phyloP scores from a whole-genome alignment of 2,888 invertebrate species.

The Nipponacmea schrenckii region DNA sequence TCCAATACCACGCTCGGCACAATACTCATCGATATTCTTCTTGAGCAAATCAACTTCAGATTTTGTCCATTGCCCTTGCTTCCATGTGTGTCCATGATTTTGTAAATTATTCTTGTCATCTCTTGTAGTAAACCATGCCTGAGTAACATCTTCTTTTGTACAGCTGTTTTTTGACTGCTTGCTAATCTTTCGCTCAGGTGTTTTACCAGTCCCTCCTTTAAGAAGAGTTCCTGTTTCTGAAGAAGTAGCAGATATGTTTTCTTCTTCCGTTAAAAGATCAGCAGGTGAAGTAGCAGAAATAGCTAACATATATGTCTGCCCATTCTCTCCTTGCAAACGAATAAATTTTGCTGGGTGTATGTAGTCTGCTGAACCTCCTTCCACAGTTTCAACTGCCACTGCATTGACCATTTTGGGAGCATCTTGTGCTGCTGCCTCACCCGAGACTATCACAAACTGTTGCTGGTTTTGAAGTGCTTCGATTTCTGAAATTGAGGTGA shows the following conservation, averaged over 20 bases:
- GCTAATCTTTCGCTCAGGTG: slow-evolving; percentile 10
- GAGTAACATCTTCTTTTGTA: slow-evolving; percentile 58
- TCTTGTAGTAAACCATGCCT: slow-evolving; percentile 69
- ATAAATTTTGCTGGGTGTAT: slow-evolving; percentile 52
- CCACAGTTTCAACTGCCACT: slow-evolving; percentile 18
- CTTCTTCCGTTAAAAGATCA: not conserved
- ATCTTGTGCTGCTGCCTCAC: not conserved
- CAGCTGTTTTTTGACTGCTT: slow-evolving; percentile 12
- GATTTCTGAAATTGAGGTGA: too few relatives aligned
- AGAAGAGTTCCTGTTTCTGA: not conserved
- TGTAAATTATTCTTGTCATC: slow-evolving; percentile 68
- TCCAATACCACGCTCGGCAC: slow-evolving; percentile 63
- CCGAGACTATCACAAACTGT: not conserved
- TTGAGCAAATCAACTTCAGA: slow-evolving; percentile 69
- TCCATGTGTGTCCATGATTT: slow-evolving; percentile 67
- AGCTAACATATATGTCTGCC: slow-evolving; percentile 55
- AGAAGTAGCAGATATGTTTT: not conserved
- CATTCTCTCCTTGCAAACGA: slow-evolving; percentile 54
- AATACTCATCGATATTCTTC: slow-evolving; percentile 67
- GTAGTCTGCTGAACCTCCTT: slow-evolving; percentile 25
- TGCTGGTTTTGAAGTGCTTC: not conserved
- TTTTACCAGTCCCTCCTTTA: not conserved
- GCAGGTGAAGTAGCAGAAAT: slow-evolving; percentile 38
- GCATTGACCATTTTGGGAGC: not conserved
- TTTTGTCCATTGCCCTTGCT: slow-evolving; percentile 70